Percentiles rank a stretch among this genome's conserved stretches.
These are phyloP conservation scores for Sardina pilchardus DNA, from an alignment of 2,113 vertebrate species.

Conservation along the genomic window DNA sequence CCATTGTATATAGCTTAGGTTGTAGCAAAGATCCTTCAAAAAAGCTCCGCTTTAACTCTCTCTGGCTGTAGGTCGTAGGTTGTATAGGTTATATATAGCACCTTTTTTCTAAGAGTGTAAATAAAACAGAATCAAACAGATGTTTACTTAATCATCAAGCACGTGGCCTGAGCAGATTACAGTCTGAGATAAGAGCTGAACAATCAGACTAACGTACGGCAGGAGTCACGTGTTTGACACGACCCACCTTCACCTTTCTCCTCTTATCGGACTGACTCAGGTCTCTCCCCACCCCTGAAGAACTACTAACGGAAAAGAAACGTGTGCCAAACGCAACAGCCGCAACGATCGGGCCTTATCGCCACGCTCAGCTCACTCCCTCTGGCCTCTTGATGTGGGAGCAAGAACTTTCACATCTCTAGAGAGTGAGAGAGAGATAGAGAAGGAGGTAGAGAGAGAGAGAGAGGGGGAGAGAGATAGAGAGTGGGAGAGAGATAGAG, in stretches of 20 bases:
- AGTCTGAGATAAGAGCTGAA: not conserved
- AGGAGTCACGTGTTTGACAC: constrained; percentile 1
- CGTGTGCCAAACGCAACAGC: not conserved
- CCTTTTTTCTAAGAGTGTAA: no score
- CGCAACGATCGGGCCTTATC: not conserved
- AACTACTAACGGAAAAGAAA: not conserved
- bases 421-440: not conserved
- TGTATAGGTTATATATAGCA: no score
- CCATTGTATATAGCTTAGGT: no score
- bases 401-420: not conserved
- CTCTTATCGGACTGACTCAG: not conserved
- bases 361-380: not conserved
- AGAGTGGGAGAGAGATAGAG: not conserved
- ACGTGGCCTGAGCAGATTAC: not conserved
- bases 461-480: not conserved
- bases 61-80: no score
- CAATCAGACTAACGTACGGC: not conserved
- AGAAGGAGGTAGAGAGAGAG: not conserved
- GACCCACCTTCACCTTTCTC: not conserved
- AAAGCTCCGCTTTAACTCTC: no score
- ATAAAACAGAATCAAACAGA: not conserved
- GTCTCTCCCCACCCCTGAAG: not conserved
- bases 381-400: not conserved
- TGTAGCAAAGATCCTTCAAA: no score
- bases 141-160: not conserved